Percentiles rank a stretch among this genome's conserved stretches.
These are phyloP conservation scores for Salvator merianae DNA, from an alignment of 2,113 vertebrate species.

Conservation along the genomic window DNA sequence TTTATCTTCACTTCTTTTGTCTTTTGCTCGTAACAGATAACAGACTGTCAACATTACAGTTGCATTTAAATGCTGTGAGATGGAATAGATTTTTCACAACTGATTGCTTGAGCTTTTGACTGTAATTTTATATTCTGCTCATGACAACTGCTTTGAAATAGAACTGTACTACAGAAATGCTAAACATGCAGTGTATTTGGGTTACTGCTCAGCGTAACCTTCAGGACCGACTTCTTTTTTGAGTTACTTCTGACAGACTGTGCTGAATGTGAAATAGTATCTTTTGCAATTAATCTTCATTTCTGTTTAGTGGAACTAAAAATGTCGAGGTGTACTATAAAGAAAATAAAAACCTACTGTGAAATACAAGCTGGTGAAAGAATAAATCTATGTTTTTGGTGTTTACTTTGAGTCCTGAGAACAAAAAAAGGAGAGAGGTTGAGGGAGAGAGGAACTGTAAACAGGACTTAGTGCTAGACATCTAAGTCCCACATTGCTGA, in stretches of 20 bases:
- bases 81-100: constrained; percentile 55
- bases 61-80: constrained; percentile 59
- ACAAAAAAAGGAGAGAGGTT: background rate
- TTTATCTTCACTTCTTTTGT: constrained; percentile 72
- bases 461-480: background rate
- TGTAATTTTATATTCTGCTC: constrained; percentile 53
- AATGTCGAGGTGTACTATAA: background rate
- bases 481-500: background rate
- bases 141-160: constrained; percentile 67
- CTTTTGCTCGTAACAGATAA: constrained; percentile 58
- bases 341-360: background rate
- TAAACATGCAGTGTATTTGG: constrained; percentile 14
- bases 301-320: constrained; percentile 7
- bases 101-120: constrained; percentile 58
- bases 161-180: constrained; percentile 34
- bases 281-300: background rate
- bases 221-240: background rate
- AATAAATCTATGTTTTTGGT: background rate
- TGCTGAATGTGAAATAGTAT: background rate
- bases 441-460: background rate
- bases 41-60: constrained; percentile 63
- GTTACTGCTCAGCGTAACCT: background rate
- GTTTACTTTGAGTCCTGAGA: background rate
- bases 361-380: background rate
- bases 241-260: background rate